Evolutionary conservation across 2,113 vertebrate species (phyloP).

Genomic region (Planiliza haematocheilus): DNA sequence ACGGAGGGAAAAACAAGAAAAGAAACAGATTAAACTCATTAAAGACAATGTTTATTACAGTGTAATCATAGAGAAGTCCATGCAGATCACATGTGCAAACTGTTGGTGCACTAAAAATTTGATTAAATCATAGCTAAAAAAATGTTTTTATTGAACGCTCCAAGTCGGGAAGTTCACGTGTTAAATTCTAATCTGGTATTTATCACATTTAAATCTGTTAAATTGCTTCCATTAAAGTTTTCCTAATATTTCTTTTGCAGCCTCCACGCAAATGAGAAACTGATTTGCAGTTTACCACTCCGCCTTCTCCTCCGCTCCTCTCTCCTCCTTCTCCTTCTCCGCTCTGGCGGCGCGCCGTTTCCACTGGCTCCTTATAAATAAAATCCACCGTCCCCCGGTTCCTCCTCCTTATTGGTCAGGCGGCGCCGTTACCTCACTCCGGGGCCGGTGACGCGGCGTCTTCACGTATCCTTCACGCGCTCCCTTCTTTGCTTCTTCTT

Average conservation of each 20-base stretch:
- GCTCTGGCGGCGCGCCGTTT: conserved; percentile 44
- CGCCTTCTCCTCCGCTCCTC: conserved; percentile 19
- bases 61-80: not conserved
- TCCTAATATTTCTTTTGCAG: not conserved
- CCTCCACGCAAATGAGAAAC: conserved; percentile 10
- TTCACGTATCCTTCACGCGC: conserved; percentile 77
- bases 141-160: conserved; percentile 4
- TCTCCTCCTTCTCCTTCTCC: conserved; percentile 23
- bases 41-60: conserved; percentile 33
- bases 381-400: conserved; percentile 55
- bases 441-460: conserved; percentile 75
- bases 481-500: conserved; percentile 67
- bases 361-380: conserved; percentile 70
- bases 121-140: not conserved
- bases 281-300: conserved; percentile 45
- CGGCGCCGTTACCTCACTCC: conserved; percentile 75
- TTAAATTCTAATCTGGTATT: too few species aligned
- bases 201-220: too few species aligned
- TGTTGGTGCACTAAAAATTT: not conserved
- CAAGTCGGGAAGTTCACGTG: not conserved
- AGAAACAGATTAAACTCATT: conserved; percentile 2
- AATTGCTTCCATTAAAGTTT: too few species aligned
- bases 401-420: conserved; percentile 81
- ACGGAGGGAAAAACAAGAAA: not conserved
- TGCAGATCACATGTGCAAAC: not conserved